phyloP scores from a whole-genome alignment of 2,113 vertebrate genomes.

The Sinocyclocheilus anophthalmus region DNA sequence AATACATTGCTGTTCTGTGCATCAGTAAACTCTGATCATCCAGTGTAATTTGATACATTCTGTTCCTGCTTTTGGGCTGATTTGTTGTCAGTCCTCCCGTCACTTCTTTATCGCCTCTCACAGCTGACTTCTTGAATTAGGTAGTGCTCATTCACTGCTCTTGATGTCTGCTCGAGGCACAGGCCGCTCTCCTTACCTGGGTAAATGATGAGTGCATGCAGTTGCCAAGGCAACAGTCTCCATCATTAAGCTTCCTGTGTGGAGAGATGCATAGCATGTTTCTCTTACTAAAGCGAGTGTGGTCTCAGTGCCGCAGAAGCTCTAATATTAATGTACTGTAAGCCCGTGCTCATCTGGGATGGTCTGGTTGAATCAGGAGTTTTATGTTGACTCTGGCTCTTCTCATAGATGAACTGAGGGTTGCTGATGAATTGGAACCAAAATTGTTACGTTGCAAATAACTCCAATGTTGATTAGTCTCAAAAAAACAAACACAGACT shows the following conservation, averaged over 20 bases:
- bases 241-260: slow-evolving; percentile 43
- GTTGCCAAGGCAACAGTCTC: slow-evolving; percentile 56
- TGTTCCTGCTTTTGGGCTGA: background rate
- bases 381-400: background rate
- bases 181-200: slow-evolving; percentile 40
- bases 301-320: background rate
- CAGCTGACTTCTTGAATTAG: slow-evolving; percentile 9
- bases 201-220: slow-evolving; percentile 53
- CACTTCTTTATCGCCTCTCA: slow-evolving; percentile 27
- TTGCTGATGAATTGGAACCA: background rate
- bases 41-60: background rate
- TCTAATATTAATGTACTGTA: background rate
- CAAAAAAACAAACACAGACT: background rate
- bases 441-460: background rate
- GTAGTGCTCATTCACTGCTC: background rate
- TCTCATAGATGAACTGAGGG: background rate
- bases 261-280: slow-evolving; percentile 45
- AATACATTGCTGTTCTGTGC: background rate
- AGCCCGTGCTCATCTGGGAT: background rate
- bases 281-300: slow-evolving; percentile 31
- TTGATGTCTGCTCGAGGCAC: slow-evolving; percentile 41
- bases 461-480: background rate
- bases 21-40: background rate
- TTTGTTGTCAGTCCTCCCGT: slow-evolving; percentile 1
- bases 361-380: background rate